Evolutionary conservation across 1,140 invertebrate genomes (phyloP), one percentile per base, ranked within the genome.

Genomic region (Teleogryllus occipitalis): DNA sequence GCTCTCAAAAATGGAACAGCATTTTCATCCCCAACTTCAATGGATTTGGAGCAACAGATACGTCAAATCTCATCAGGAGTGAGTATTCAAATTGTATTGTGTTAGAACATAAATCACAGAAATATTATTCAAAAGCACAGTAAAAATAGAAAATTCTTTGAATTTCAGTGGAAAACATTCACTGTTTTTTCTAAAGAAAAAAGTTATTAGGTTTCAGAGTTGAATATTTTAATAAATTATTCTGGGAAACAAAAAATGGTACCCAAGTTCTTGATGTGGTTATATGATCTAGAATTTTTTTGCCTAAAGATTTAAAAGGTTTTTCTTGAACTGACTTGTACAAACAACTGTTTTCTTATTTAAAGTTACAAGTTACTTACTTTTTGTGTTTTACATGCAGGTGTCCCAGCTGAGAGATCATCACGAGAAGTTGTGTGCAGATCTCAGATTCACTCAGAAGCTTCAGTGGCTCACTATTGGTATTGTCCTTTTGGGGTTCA

Each of bases 21-120:
- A 10, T 80, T 80, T 21, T 47, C 82, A 72, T 81, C 81, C 12
- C 81, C 77, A 78, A 80, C 74, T 48, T 76, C 80, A 0, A 76
- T 82, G 49, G 83, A 82, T 74, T 82, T 77, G 49, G 83, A 86
- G 79, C 82, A 82, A 21, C 83, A 80, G 8, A 80, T 84, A 6
- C 85, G 85, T 21, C 80, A 81, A 74, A 78, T 87, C 48, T 84
- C 84, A 72, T 83, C 85, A 76, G 87, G 85, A 82, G 87, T 87
- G 82, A 47, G 73, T 79, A 49, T 78, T 48, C 27, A 39, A 39
- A 39, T 39, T 39, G 27, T 39, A 39, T 1, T 39, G 27, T 39
- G 27, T 39, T 39, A 39, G 5, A 39, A 39, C 27, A 39, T 39
- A 1, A 39, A 39, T 39, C 27, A 2, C 27, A 39, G 27, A 39